Evolutionary conservation across 2,888 invertebrate species (phyloP).

Genomic region (Drosophila ustulata): DNA sequence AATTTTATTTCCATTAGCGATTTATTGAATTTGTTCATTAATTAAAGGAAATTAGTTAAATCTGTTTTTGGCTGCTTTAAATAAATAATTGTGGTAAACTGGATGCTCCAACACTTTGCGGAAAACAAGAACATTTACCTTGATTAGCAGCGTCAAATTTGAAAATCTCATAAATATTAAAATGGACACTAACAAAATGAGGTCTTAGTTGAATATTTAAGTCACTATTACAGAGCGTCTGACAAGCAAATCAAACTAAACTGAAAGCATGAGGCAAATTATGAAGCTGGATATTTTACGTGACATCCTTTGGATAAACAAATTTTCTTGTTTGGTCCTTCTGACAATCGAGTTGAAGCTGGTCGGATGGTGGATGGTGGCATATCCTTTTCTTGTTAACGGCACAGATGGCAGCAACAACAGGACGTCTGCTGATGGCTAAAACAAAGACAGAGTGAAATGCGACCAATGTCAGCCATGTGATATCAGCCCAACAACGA

Average conservation of each 20-base stretch:
- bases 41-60: background rate
- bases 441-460: constrained; percentile 35
- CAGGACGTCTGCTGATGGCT: constrained; percentile 27
- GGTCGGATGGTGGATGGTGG: background rate
- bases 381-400: constrained; percentile 46
- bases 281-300: constrained; percentile 31
- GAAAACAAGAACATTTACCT: constrained; percentile 11
- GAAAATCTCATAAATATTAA: constrained; percentile 35
- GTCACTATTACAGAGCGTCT: constrained; percentile 35
- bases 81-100: background rate
- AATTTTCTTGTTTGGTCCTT: constrained; percentile 31
- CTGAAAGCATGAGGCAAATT: background rate
- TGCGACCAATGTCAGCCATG: constrained; percentile 32
- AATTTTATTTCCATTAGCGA: background rate
- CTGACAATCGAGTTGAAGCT: constrained; percentile 11
- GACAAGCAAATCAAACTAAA: constrained; percentile 34
- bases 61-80: background rate
- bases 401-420: constrained; percentile 43
- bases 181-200: constrained; percentile 32
- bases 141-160: constrained; percentile 50
- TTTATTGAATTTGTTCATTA: background rate
- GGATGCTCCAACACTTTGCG: background rate
- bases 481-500: constrained; percentile 11
- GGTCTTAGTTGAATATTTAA: constrained; percentile 47
- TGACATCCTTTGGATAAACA: constrained; percentile 52